These are phyloP conservation scores for mouse (Mus musculus) DNA, from an alignment of 2,113 vertebrate species.

Conservation along the genomic window DNA sequence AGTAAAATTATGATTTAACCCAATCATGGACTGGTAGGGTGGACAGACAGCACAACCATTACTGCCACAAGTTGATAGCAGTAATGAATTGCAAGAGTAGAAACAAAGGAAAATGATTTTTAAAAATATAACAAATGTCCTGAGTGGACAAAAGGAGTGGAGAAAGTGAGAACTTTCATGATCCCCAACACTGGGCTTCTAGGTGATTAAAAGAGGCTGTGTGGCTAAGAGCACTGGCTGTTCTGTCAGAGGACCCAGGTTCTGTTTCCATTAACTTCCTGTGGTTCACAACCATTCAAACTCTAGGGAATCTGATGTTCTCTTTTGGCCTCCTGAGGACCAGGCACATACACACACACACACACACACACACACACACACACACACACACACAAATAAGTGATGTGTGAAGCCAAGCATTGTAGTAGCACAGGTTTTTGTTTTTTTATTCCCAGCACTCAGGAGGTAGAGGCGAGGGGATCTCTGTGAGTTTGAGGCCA, in stretches of 20 bases:
- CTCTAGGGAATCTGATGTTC: not conserved
- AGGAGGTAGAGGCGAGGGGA: not conserved
- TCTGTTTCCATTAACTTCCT: not conserved
- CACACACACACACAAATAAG: no score
- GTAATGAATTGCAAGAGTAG: constrained; percentile 68
- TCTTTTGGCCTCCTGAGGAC: not conserved
- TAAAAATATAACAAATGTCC: constrained; percentile 13
- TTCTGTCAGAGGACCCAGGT: not conserved
- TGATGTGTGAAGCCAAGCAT: not conserved
- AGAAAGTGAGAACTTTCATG: constrained; percentile 10
- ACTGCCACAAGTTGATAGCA: constrained; percentile 61
- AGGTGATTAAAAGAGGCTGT: not conserved
- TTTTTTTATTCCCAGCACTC: not conserved
- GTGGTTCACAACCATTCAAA: not conserved
- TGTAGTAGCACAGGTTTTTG: not conserved
- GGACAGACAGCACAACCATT: not conserved
- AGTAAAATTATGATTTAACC: constrained; percentile 28
- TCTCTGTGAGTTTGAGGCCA: not conserved
- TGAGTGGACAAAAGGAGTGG: constrained; percentile 30
- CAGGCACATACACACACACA: not conserved
- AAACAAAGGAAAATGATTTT: not conserved
- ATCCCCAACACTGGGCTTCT: not conserved
- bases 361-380: not conserved
- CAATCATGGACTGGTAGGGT: not conserved
- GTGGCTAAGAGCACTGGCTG: not conserved